These are phyloP conservation scores for Thomomys bottae DNA, from an alignment of 2,113 vertebrate genomes.

Conservation along the genomic window DNA sequence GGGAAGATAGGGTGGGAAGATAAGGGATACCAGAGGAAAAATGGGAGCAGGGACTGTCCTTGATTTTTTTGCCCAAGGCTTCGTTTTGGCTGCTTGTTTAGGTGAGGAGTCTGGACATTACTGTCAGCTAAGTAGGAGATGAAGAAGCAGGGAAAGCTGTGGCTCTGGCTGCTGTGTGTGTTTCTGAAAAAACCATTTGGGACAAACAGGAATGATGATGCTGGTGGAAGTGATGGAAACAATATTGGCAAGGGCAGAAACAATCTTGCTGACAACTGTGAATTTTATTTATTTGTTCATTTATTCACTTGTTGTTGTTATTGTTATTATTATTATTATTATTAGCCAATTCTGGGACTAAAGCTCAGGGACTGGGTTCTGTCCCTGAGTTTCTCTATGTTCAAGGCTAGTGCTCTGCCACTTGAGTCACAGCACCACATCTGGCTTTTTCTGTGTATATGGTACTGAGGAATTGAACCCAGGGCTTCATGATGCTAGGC, in stretches of 20 bases:
- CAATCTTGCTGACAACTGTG: not conserved
- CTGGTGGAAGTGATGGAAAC: not conserved
- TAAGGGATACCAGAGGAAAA: not conserved
- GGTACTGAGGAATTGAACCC: no score
- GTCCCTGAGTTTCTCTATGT: no score
- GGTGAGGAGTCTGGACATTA: not conserved
- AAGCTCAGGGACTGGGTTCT: no score
- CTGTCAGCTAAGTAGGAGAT: not conserved
- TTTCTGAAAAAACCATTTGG: not conserved
- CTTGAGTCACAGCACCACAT: no score
- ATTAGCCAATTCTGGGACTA: no score
- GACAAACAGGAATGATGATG: not conserved
- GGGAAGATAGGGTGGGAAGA: not conserved
- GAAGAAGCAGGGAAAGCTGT: not conserved
- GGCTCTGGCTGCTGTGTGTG: not conserved
- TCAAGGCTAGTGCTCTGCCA: no score
- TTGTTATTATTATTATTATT: no score
- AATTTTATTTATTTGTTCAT: no score
- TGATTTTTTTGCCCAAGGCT: not conserved
- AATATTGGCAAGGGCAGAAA: not conserved
- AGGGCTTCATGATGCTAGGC: no score
- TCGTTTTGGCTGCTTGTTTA: not conserved
- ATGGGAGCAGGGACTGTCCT: not conserved
- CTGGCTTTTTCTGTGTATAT: no score
- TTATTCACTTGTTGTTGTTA: no score